Percentiles rank a stretch among this genome's conserved stretches.
phyloP scores from a whole-genome alignment of 1,140 invertebrate species.

The Magallana angulata region DNA sequence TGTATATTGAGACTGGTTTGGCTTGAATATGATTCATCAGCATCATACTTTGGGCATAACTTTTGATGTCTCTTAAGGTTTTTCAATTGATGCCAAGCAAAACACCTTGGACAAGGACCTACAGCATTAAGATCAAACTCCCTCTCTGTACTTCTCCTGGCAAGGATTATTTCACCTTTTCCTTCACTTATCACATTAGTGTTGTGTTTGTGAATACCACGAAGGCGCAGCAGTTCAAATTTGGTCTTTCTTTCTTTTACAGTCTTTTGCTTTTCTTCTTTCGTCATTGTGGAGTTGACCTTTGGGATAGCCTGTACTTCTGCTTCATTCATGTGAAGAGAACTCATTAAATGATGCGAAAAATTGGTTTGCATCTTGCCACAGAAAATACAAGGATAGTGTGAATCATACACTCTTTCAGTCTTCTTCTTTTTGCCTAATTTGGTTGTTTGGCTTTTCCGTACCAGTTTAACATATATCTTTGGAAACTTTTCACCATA shows the following conservation, averaged over 20 bases:
- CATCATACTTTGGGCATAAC: background rate
- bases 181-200: background rate
- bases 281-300: background rate
- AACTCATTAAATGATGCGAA: background rate
- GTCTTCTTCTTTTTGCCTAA: too few relatives aligned
- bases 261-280: too few relatives aligned
- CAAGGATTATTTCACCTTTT: background rate
- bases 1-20: slow-evolving; percentile 40
- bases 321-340: background rate
- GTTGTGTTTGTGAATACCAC: background rate
- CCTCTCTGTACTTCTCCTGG: slow-evolving; percentile 29
- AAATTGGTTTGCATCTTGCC: too few relatives aligned
- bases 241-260: background rate
- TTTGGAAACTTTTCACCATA: too few relatives aligned
- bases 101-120: background rate
- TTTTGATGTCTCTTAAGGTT: background rate
- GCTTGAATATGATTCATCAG: slow-evolving; percentile 1
- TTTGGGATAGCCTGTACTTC: background rate
- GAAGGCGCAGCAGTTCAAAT: background rate
- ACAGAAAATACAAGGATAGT: too few relatives aligned
- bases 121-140: too few relatives aligned
- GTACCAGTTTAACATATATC: too few relatives aligned
- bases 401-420: too few relatives aligned
- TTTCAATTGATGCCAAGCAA: background rate
- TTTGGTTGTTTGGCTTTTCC: too few relatives aligned